Base-by-base conservation (phyloP, 2,888 invertebrate species). In the Mesorhabditis belari region DNA sequence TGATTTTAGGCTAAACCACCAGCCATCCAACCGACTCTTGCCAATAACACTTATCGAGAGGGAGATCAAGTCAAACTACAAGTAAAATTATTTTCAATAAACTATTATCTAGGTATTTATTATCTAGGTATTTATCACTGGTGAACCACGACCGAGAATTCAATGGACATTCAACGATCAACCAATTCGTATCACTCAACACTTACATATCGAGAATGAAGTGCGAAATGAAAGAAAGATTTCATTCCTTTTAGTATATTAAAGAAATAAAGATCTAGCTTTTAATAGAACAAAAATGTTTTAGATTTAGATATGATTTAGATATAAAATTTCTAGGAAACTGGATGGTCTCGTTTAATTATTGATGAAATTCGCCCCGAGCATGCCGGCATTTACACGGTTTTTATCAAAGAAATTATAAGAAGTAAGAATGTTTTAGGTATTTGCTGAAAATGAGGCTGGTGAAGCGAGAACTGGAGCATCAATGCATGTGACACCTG, bases 381-480 rank as follows among this genome's bases (percentile, higher is more conserved):
- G 0, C 67, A 73, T 55, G 67, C 67, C 44, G 71, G 90, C 12
- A 84, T 86, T 65, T 91, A 91, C 79, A 88, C 87, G 82, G 89
- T 89, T 27, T 35, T 35, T 17, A 9, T 35, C 12, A 17, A 9
- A n/a, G 44, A 35, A 35, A n/a, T 35, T 17, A 35, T 35, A 17
- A n/a, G 44, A 17, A 35, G 44, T 35, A n/a, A 1, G 12, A 9
- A n/a, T 17, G 12, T 35, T 35, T 35, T 35, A 35, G 44, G 44
- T 35, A 35, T 87, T 89, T 17, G 91, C 90, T 29, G 90, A 90
- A 0, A 96, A 96, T 81, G 91, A 91, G 77, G 86, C 92, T 49
- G 96, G 96, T 35, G 88, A 90, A 21, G 92, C 92, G 17, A 90
- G 90, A 80, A 89, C 90, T 73, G 89, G 89, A 75, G 88, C 89